Evolutionary conservation across 2,113 vertebrate species (phyloP).

Genomic region (Syngnathus scovelli): DNA sequence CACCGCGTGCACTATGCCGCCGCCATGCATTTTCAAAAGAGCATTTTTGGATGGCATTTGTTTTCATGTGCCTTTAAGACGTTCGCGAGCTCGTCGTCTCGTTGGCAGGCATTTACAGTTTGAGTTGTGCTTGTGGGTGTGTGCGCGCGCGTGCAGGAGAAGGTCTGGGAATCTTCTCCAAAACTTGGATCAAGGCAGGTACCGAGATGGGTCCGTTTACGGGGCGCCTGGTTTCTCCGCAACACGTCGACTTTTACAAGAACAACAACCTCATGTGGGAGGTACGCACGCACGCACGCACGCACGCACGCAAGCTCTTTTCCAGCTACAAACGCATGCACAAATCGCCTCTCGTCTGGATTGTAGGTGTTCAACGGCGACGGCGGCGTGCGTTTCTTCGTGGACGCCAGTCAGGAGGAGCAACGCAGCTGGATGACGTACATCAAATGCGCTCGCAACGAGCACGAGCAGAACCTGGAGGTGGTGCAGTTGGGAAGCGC

Average conservation of each 20-base stretch:
- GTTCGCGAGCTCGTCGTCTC: too few relatives aligned
- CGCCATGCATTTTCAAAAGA: too few relatives aligned
- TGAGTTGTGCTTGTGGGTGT: background rate
- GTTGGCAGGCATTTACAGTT: background rate
- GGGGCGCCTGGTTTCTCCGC: slow-evolving; percentile 86
- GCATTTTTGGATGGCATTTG: too few relatives aligned
- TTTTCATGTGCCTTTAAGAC: too few relatives aligned
- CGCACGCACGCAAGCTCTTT: background rate
- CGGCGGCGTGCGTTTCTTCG: slow-evolving; percentile 85
- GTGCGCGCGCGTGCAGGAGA: slow-evolving; percentile 67
- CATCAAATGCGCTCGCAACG: slow-evolving; percentile 92
- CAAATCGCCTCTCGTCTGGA: background rate
- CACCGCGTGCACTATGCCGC: too few relatives aligned
- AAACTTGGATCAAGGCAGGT: slow-evolving; percentile 96
- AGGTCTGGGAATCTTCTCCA: slow-evolving; percentile 95
- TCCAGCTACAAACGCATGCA: background rate
- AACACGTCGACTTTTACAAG: slow-evolving; percentile 93
- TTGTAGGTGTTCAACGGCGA: slow-evolving; percentile 88
- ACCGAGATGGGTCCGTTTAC: slow-evolving; percentile 98
- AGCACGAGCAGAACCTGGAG: slow-evolving; percentile 97
- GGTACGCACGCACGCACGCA: slow-evolving; percentile 60
- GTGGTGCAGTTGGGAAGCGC: slow-evolving; percentile 94
- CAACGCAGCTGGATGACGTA: slow-evolving; percentile 99
- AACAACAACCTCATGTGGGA: slow-evolving; percentile 99
- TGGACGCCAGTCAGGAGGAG: slow-evolving; percentile 95